phyloP scores from a whole-genome alignment of 1,140 invertebrate genomes.

The Conus betulinus region DNA sequence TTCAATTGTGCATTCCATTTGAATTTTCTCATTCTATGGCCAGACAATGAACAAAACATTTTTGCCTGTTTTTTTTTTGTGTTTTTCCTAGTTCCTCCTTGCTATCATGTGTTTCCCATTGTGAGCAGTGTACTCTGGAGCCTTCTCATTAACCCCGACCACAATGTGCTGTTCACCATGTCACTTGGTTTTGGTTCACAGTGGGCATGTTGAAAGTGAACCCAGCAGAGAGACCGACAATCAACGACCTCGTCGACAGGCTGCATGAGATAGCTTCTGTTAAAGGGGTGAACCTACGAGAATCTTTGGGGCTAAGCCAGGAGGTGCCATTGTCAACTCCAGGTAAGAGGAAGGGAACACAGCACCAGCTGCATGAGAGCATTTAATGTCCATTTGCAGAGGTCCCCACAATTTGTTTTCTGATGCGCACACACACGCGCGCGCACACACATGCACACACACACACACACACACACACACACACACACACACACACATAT shows the following conservation, averaged over 20 bases:
- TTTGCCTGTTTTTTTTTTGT: no score
- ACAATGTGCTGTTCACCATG: not conserved
- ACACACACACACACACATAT: no score
- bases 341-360: conserved; percentile 6
- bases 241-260: conserved; percentile 87
- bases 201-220: conserved; percentile 88
- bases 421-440: no score
- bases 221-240: conserved; percentile 85
- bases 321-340: conserved; percentile 37
- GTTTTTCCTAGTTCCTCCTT: not conserved
- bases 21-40: no score
- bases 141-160: not conserved
- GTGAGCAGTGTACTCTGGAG: not conserved
- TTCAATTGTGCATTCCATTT: no score
- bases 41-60: no score
- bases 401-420: no score
- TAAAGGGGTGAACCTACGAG: conserved; percentile 74
- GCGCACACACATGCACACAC: no score
- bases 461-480: no score
- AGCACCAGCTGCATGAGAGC: no score
- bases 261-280: conserved; percentile 91
- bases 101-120: not conserved
- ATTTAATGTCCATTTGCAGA: no score
- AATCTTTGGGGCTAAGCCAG: conserved; percentile 54
- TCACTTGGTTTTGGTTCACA: conserved; percentile 62